These are phyloP conservation scores for Leptopilina boulardi DNA, from an alignment of 1,140 invertebrate species.

Conservation along the genomic window DNA sequence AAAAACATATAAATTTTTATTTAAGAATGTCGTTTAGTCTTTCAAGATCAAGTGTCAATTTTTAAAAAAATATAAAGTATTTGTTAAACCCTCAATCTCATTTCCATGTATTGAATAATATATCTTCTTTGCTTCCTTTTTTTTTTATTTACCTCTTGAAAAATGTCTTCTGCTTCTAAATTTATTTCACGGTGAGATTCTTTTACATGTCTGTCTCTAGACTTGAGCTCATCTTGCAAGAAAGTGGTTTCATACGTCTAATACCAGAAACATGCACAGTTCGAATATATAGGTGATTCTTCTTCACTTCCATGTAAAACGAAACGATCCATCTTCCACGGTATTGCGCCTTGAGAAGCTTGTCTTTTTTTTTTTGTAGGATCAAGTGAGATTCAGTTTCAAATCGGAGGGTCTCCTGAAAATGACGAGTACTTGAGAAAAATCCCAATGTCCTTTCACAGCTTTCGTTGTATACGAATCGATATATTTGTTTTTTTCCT, in stretches of 20 bases:
- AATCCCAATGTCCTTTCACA: slow-evolving; percentile 15
- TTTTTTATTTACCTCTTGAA: too few relatives aligned
- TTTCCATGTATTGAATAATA: neutral
- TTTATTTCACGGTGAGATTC: slow-evolving; percentile 11
- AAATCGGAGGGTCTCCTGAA: slow-evolving; percentile 38
- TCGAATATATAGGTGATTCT: slow-evolving; percentile 13
- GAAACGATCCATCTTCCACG: slow-evolving; percentile 35
- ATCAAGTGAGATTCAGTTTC: slow-evolving; percentile 36
- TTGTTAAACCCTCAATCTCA: neutral
- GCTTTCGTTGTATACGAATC: slow-evolving; percentile 32
- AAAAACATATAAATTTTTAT: too few relatives aligned
- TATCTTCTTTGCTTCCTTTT: neutral
- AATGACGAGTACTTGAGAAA: slow-evolving; percentile 42
- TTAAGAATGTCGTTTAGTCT: neutral
- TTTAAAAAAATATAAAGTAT: slow-evolving; percentile 4
- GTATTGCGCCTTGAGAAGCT: slow-evolving; percentile 30
- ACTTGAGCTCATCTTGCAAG: neutral
- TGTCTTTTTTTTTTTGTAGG: slow-evolving; percentile 1
- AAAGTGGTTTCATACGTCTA: slow-evolving; percentile 28
- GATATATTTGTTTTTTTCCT: slow-evolving; percentile 19
- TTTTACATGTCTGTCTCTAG: slow-evolving; percentile 20
- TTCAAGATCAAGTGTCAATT: neutral
- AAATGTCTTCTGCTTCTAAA: slow-evolving; percentile 39
- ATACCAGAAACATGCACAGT: slow-evolving; percentile 23
- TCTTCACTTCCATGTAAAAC: slow-evolving; percentile 31